phyloP scores from a whole-genome alignment of 2,888 invertebrate species.

The Strigamia crassipes region DNA sequence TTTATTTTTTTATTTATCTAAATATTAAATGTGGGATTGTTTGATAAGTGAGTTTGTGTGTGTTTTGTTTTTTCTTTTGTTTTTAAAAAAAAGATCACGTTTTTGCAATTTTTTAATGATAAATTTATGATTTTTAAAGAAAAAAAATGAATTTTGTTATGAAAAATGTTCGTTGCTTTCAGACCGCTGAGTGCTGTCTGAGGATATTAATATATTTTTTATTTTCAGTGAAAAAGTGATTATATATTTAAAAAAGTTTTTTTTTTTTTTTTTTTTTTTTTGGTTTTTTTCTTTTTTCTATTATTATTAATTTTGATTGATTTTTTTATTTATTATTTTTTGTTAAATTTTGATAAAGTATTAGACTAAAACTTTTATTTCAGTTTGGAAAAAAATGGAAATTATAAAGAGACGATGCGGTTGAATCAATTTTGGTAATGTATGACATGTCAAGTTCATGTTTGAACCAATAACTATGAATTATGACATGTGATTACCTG shows the following conservation, averaged over 20 bases:
- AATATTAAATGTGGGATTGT: neutral
- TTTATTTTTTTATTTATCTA: neutral
- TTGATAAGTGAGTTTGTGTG: neutral
- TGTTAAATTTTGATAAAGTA: neutral
- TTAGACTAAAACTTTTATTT: constrained; percentile 16
- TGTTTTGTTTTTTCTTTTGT: too few relatives aligned
- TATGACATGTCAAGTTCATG: constrained; percentile 16
- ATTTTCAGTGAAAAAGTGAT: too few relatives aligned
- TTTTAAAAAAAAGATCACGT: neutral
- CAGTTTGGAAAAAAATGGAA: constrained; percentile 16
- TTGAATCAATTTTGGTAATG: constrained; percentile 19
- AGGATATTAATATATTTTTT: too few relatives aligned
- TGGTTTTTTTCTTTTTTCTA: too few relatives aligned
- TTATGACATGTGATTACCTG: constrained; percentile 13
- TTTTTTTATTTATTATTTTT: neutral
- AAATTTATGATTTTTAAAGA: neutral
- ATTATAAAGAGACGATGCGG: constrained; percentile 13
- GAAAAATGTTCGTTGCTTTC: too few relatives aligned
- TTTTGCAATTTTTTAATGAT: neutral
- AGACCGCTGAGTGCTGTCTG: too few relatives aligned
- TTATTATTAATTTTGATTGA: neutral
- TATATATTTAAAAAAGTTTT: neutral
- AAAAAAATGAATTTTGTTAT: too few relatives aligned
- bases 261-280: neutral
- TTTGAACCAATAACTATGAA: neutral